phyloP scores from a whole-genome alignment of 1,140 invertebrate species.

The Notospermus geniculatus region DNA sequence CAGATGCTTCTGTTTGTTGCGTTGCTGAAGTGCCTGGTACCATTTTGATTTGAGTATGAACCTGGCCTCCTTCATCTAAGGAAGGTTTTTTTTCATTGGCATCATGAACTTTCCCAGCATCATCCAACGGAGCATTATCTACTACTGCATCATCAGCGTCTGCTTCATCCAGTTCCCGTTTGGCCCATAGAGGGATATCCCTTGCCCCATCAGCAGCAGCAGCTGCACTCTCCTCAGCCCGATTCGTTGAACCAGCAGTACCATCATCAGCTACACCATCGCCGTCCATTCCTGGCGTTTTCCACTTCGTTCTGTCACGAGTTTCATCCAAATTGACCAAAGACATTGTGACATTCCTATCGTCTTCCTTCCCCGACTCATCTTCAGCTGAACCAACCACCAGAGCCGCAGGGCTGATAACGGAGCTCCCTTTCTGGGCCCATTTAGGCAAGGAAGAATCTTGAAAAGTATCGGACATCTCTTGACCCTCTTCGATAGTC shows the following conservation, averaged over 20 bases:
- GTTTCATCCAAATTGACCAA: too few relatives aligned
- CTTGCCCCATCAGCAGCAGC: slow-evolving; percentile 3
- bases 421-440: not conserved
- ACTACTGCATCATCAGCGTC: slow-evolving; percentile 2
- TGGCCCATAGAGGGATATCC: slow-evolving; percentile 21
- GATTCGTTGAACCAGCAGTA: too few relatives aligned
- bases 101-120: not conserved
- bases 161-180: slow-evolving; percentile 25
- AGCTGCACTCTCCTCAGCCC: too few relatives aligned
- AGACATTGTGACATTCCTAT: not conserved
- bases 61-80: not conserved
- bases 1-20: slow-evolving; percentile 7
- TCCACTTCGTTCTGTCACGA: too few relatives aligned
- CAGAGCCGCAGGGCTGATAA: not conserved
- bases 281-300: slow-evolving; percentile 40
- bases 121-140: not conserved
- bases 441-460: not conserved
- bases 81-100: not conserved
- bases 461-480: not conserved
- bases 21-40: slow-evolving; percentile 18
- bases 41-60: slow-evolving; percentile 26
- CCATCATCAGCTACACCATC: too few relatives aligned
- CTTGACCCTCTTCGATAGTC: not conserved
- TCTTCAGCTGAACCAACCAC: not conserved
- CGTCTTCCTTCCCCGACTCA: slow-evolving; percentile 27